phyloP scores from a whole-genome alignment of 2,888 invertebrate genomes.

The Lasioglossum oenotherae region DNA sequence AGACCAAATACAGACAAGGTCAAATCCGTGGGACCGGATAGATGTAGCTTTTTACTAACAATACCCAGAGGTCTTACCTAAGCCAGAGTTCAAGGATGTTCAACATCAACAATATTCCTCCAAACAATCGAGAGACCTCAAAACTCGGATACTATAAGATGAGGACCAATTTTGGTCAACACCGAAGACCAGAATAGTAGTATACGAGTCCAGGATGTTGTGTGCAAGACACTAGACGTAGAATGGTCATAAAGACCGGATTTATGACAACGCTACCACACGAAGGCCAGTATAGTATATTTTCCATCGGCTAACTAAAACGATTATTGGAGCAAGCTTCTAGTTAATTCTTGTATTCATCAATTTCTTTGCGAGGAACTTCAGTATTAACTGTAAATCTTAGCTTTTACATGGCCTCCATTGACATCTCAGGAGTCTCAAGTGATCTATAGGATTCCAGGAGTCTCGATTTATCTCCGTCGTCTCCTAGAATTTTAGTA shows the following conservation, averaged over 20 bases:
- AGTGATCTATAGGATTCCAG: not conserved
- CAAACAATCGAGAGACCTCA: not conserved
- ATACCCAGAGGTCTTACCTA: not conserved
- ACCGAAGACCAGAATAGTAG: not conserved
- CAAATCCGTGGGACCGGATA: not conserved
- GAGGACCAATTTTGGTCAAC: too few species aligned
- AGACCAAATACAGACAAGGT: conserved; percentile 5
- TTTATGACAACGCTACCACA: not conserved
- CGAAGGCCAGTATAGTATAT: not conserved
- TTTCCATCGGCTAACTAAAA: not conserved
- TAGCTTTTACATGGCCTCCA: not conserved
- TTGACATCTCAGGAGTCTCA: not conserved
- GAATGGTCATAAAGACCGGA: not conserved
- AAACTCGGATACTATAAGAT: not conserved
- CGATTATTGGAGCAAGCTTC: not conserved
- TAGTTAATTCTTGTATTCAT: not conserved
- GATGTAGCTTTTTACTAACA: not conserved
- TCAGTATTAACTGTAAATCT: not conserved
- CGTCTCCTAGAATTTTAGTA: not conserved
- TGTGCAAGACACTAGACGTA: too few species aligned
- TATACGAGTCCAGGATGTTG: too few species aligned
- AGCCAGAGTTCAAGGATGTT: not conserved
- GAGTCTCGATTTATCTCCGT: not conserved
- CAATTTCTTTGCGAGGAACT: not conserved
- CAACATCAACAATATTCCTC: too few species aligned